Conservation (phyloP, 2,113 vertebrate genomes). For the Lagopus muta region DNA sequence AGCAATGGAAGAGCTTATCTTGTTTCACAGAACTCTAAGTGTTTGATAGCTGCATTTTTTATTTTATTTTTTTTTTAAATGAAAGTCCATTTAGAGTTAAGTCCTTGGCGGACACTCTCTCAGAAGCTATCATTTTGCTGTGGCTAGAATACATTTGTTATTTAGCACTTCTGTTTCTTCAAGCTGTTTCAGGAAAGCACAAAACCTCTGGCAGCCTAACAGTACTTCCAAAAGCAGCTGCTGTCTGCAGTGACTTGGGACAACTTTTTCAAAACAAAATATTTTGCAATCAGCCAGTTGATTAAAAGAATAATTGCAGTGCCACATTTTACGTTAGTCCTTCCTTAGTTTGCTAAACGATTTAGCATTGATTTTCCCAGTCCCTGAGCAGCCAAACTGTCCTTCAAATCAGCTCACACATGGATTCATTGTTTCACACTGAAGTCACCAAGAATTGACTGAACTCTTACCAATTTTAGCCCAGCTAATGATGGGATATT, state of each 20-base stretch:
- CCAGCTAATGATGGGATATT: background rate
- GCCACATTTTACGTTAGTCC: background rate
- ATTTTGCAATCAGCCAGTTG: background rate
- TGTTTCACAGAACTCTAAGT: background rate
- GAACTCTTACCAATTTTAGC: background rate
- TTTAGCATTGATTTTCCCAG: background rate
- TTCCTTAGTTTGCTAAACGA: background rate
- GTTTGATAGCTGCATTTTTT: background rate
- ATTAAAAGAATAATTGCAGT: background rate
- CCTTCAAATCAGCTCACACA: background rate
- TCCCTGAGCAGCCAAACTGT: background rate
- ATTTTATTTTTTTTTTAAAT: background rate
- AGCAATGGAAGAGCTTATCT: background rate
- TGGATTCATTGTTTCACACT: background rate
- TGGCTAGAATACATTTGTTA: background rate
- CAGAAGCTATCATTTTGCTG: background rate
- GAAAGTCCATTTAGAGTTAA: background rate
- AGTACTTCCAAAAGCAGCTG: background rate
- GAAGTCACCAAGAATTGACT: background rate
- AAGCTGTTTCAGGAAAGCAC: background rate
- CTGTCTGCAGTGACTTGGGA: background rate
- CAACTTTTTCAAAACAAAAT: slow-evolving; percentile 3
- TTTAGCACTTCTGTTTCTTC: background rate
- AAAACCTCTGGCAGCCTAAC: background rate
- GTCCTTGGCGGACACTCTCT: background rate